Base-by-base conservation (phyloP, 1,140 invertebrate species). In the Drosophila sp. region DNA sequence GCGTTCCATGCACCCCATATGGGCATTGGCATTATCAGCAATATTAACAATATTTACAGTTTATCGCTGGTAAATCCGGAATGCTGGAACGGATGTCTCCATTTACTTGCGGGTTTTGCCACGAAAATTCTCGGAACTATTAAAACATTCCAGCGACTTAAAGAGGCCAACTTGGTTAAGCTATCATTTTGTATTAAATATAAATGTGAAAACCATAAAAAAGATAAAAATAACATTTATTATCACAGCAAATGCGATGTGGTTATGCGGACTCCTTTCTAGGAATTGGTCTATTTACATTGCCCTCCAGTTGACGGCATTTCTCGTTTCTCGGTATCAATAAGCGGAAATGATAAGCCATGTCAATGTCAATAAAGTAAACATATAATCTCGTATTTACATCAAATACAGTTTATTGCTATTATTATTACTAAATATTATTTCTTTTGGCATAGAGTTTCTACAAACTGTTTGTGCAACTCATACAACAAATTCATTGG, bases 1-100 rank as follows among this genome's bases (percentile, higher is more conserved):
- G 50, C 50, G 50, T 51, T 34, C n/a, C 48, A 34, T 34, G 29
- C 13, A 34, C 41, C 41, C 41, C 8, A 16, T n/a, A 43, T 18
- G 14, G 7, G 41, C 41, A 43, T 51, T 4, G n/a, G 50, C 14
- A 16, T 58, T 72, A 72, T 72, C 69, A 72, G 62, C 29, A 41
- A 45, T 53, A 21, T 27, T 61, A 18, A 53, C 45, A n/a, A n/a
- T n/a, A n/a, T n/a, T n/a, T 53, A 53, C 48, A 16, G 13, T 32
- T 34, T 13, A 13, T 32, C 5, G 21, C 38, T 48, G 8, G 29
- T 18, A 40, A 62, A 65, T 48, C n/a, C 59, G 13, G 14, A 9
- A 4, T 27, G 27, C 53, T 66, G 62, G 62, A 72, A 58, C 62
- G 69, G 53, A 66, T 58, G 53, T 66, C 53, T 66, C 69, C 69